These are phyloP conservation scores for Heliopora coerulea DNA, from an alignment of 92 coral and sea anemone genomes.

Conservation along the genomic window DNA sequence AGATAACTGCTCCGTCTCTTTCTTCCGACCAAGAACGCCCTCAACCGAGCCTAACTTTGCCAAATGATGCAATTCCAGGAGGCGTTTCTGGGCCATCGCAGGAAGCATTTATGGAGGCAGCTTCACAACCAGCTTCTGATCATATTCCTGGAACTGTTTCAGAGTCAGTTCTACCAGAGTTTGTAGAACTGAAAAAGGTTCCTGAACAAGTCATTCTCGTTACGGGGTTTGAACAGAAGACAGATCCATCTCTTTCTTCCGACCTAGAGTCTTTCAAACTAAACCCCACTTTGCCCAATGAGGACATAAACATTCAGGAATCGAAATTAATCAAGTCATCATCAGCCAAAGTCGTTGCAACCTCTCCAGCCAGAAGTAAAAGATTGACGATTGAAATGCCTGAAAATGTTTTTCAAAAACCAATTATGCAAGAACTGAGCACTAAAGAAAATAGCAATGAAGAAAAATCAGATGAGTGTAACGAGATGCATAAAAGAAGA, in stretches of 20 bases:
- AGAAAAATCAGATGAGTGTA: not conserved
- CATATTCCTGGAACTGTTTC: not conserved
- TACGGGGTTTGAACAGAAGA: not conserved
- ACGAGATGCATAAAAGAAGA: not conserved
- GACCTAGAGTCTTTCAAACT: not conserved
- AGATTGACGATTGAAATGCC: conserved; percentile 20
- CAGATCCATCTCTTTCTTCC: not conserved
- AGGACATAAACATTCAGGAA: not conserved
- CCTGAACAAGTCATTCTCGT: not conserved
- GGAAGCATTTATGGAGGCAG: not conserved
- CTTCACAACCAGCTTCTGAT: not conserved
- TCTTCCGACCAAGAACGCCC: too few species aligned
- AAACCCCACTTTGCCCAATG: not conserved
- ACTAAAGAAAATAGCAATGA: conserved; percentile 3
- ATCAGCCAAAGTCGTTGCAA: not conserved
- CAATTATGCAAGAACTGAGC: conserved; percentile 6
- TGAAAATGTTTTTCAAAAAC: conserved; percentile 37
- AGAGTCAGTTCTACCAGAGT: not conserved
- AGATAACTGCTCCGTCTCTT: too few species aligned
- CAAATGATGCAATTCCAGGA: not conserved
- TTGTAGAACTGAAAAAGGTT: not conserved
- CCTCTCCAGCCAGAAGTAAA: conserved; percentile 29
- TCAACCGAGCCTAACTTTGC: not conserved
- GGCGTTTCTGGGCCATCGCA: not conserved
- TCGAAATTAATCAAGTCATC: not conserved